Evolutionary conservation across 2,888 invertebrate genomes (phyloP).

Genomic region (Troides aeacus): DNA sequence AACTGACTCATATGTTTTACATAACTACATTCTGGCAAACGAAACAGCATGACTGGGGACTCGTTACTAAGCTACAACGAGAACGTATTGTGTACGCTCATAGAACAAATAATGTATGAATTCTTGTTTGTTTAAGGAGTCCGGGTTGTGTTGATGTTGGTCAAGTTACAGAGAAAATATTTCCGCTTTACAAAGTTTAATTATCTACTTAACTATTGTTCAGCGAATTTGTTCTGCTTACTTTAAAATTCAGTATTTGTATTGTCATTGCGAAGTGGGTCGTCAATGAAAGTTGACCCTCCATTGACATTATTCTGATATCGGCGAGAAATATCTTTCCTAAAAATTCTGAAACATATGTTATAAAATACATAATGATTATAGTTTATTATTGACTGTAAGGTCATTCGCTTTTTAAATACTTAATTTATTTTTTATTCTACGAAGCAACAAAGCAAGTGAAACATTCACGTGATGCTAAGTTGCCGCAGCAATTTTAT

Average conservation of each 20-base stretch:
- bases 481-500: too few relatives aligned
- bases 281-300: background rate
- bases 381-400: too few relatives aligned
- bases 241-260: background rate
- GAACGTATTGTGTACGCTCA: conserved; percentile 12
- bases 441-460: too few relatives aligned
- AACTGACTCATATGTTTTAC: background rate
- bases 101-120: conserved; percentile 26
- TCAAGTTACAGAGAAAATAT: conserved; percentile 16
- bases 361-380: too few relatives aligned
- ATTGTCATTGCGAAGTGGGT: conserved; percentile 2
- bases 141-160: conserved; percentile 10
- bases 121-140: conserved; percentile 18
- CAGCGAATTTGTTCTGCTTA: background rate
- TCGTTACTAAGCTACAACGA: conserved; percentile 13
- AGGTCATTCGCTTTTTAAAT: too few relatives aligned
- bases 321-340: background rate
- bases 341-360: too few relatives aligned
- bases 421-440: too few relatives aligned
- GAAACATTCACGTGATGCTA: too few relatives aligned
- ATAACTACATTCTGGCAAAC: conserved; percentile 1
- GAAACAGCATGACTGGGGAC: conserved; percentile 10
- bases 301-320: background rate
- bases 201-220: background rate
- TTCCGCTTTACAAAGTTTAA: background rate